Conservation (phyloP, 2,113 vertebrate species). For the Theristicus caerulescens region DNA sequence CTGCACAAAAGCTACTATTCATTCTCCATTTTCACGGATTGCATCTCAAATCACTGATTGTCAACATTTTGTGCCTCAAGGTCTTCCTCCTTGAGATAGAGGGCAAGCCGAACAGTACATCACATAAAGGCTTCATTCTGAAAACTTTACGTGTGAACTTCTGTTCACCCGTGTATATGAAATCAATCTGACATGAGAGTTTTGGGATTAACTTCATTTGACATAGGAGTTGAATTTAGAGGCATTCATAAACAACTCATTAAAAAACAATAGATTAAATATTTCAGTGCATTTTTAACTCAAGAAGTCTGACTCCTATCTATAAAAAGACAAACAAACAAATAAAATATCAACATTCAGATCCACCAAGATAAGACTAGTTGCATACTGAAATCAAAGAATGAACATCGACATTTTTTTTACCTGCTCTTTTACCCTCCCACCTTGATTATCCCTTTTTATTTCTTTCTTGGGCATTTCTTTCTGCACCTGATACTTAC, state of each 20-base stretch:
- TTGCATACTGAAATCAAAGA: neutral
- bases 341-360: neutral
- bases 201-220: neutral
- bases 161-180: neutral
- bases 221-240: neutral
- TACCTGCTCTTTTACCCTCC: neutral
- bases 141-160: neutral
- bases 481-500: neutral
- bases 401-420: neutral
- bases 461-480: neutral
- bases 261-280: neutral
- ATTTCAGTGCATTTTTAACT: neutral
- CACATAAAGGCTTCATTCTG: neutral
- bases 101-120: neutral
- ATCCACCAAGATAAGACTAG: neutral
- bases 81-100: neutral
- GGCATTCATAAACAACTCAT: neutral
- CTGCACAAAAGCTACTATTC: neutral
- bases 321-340: neutral
- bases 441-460: neutral
- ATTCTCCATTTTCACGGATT: neutral
- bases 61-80: neutral
- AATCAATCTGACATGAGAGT: neutral
- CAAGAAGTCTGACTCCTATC: neutral
- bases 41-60: neutral